Evolutionary conservation across 2,113 vertebrate genomes (phyloP).

Genomic region (Excalfactoria chinensis): DNA sequence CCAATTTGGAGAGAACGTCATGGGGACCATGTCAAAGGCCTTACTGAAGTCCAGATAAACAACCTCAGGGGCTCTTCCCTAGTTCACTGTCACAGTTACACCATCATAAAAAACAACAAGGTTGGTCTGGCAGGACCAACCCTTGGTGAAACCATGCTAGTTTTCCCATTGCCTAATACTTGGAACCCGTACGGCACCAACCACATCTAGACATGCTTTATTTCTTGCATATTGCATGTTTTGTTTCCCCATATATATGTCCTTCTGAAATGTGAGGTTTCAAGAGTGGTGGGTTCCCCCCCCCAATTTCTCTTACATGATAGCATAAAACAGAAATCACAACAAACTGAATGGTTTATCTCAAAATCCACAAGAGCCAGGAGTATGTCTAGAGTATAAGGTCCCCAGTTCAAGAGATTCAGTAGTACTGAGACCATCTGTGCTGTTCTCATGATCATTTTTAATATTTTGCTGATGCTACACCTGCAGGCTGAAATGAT

Average conservation of each 20-base stretch:
- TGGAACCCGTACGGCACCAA: neutral
- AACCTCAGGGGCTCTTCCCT: too few species aligned
- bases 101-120: too few species aligned
- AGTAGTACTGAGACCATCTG: neutral
- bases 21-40: too few species aligned
- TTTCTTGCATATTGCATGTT: neutral
- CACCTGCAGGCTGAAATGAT: conserved; percentile 18
- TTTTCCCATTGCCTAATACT: neutral
- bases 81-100: too few species aligned
- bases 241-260: neutral
- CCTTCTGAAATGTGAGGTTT: neutral
- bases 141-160: too few species aligned
- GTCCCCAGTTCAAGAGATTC: neutral
- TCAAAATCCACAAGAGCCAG: neutral
- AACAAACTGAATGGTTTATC: neutral
- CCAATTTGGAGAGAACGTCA: too few species aligned
- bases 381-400: accelerated
- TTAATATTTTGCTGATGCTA: conserved; percentile 31
- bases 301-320: neutral
- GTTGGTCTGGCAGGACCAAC: too few species aligned
- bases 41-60: too few species aligned
- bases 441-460: neutral
- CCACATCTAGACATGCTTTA: neutral
- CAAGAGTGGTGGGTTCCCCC: neutral
- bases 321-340: neutral